These are phyloP conservation scores for Melanaphis sacchari DNA, from an alignment of 1,140 invertebrate genomes.

Conservation along the genomic window DNA sequence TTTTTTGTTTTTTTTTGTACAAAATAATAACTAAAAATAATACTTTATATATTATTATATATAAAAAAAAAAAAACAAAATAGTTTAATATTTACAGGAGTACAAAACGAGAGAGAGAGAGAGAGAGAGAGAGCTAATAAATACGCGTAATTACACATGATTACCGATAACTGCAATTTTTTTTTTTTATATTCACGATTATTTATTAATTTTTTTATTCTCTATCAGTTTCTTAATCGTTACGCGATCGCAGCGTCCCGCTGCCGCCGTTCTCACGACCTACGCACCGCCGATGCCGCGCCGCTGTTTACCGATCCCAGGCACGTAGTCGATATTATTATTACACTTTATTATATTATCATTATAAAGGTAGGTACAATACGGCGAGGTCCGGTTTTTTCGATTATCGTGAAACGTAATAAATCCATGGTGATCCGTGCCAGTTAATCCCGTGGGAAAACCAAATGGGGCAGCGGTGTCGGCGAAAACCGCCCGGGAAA, in stretches of 20 bases:
- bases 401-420: neutral
- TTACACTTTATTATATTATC: slow-evolving; percentile 11
- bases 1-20: slow-evolving; percentile 44
- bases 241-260: neutral
- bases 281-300: neutral
- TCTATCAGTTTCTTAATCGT: slow-evolving; percentile 11
- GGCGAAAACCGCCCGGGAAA: slow-evolving; percentile 9
- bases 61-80: slow-evolving; percentile 26
- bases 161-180: slow-evolving; percentile 12
- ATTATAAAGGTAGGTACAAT: neutral
- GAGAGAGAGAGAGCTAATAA: neutral
- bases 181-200: neutral
- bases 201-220: neutral
- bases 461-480: neutral
- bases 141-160: slow-evolving; percentile 27
- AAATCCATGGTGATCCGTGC: neutral
- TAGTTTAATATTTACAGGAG: slow-evolving; percentile 25
- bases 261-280: slow-evolving; percentile 42
- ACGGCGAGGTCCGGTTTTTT: neutral
- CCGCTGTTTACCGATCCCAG: slow-evolving; percentile 34
- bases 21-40: slow-evolving; percentile 47
- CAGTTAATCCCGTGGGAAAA: slow-evolving; percentile 28
- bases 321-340: slow-evolving; percentile 47
- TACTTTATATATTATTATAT: neutral
- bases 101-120: neutral